Evolutionary conservation across 2,888 invertebrate genomes (phyloP).

Genomic region (Panorpa germanica): DNA sequence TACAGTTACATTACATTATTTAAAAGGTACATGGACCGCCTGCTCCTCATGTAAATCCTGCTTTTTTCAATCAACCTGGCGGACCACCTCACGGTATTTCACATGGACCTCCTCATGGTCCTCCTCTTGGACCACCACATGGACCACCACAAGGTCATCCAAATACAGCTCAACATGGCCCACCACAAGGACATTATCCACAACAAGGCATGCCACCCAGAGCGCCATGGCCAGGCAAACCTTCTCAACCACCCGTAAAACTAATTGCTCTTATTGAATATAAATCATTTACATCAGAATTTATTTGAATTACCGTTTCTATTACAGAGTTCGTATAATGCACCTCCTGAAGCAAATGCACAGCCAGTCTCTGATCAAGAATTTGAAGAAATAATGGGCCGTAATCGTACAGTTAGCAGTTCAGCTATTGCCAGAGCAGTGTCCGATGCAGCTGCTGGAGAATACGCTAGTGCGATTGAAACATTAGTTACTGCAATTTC

Average conservation of each 20-base stretch:
- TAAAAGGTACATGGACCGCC: slow-evolving; percentile 49
- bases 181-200: slow-evolving; percentile 46
- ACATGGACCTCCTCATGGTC: slow-evolving; percentile 26
- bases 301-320: too few relatives aligned
- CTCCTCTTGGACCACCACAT: slow-evolving; percentile 29
- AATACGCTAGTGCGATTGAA: slow-evolving; percentile 96
- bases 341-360: slow-evolving; percentile 23
- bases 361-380: slow-evolving; percentile 75
- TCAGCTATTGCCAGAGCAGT: slow-evolving; percentile 95
- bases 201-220: slow-evolving; percentile 50
- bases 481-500: slow-evolving; percentile 97
- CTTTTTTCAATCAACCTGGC: slow-evolving; percentile 72
- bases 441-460: slow-evolving; percentile 92
- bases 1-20: too few relatives aligned
- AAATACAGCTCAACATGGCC: slow-evolving; percentile 33
- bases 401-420: slow-evolving; percentile 93
- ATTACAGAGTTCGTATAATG: slow-evolving; percentile 14
- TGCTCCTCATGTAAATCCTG: slow-evolving; percentile 91
- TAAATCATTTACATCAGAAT: not conserved
- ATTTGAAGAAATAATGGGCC: slow-evolving; percentile 95
- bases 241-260: slow-evolving; percentile 21
- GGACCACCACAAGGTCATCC: slow-evolving; percentile 25
- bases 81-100: slow-evolving; percentile 30
- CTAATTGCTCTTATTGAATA: slow-evolving; percentile 1
- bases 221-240: slow-evolving; percentile 38